phyloP scores from a whole-genome alignment of 2,888 invertebrate genomes.

The Habrosyne pyritoides region DNA sequence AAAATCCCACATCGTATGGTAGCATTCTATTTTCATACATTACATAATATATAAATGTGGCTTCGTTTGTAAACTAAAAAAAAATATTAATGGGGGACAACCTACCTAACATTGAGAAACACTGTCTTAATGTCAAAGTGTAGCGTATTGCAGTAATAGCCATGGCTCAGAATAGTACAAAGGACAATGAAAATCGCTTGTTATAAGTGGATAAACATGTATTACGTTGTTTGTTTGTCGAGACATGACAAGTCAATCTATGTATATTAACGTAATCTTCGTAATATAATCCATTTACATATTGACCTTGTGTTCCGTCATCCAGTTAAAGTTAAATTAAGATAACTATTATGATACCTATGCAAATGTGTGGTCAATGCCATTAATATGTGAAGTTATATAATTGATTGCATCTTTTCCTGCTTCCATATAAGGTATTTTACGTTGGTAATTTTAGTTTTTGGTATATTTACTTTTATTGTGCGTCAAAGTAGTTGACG shows the following conservation, averaged over 20 bases:
- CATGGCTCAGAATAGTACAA: background rate
- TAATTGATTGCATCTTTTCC: background rate
- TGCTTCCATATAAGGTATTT: background rate
- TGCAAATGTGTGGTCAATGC: background rate
- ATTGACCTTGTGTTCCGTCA: background rate
- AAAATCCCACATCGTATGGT: no score
- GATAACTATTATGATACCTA: background rate
- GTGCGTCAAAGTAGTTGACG: no score
- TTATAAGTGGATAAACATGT: background rate
- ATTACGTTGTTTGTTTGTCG: background rate
- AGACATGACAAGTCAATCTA: slow-evolving; percentile 1
- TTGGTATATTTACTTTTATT: no score
- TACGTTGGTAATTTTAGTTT: no score
- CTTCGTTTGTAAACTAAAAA: no score
- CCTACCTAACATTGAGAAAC: background rate
- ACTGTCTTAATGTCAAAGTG: background rate
- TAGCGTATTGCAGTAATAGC: background rate
- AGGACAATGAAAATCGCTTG: background rate
- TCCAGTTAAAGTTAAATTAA: slow-evolving; percentile 2
- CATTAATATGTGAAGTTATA: background rate
- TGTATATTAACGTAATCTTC: background rate
- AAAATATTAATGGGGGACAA: background rate
- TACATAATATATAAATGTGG: no score
- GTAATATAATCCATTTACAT: background rate
- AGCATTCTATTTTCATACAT: no score